phyloP scores from a whole-genome alignment of 2,797 vertebrate species.

The Sebastes steindachneri region DNA sequence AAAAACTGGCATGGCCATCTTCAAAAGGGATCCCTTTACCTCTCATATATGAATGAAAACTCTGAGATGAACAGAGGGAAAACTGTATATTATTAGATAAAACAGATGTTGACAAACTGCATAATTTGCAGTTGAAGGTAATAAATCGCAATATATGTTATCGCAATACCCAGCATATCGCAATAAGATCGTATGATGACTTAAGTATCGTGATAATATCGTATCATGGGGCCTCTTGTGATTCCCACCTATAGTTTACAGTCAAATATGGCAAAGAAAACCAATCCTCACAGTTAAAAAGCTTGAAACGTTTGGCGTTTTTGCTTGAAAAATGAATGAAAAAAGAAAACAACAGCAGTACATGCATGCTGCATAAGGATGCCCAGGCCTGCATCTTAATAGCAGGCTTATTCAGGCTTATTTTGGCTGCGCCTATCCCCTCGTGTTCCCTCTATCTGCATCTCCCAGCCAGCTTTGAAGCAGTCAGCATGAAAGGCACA shows the following conservation, averaged over 20 bases:
- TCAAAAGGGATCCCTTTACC: too few species aligned
- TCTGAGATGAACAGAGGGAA: too few species aligned
- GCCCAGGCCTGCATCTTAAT: not conserved
- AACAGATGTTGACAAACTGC: too few species aligned
- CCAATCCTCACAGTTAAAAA: not conserved
- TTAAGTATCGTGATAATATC: not conserved
- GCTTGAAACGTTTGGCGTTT: not conserved
- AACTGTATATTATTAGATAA: too few species aligned
- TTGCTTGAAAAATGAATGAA: not conserved
- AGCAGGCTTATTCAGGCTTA: not conserved
- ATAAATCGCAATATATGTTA: too few species aligned
- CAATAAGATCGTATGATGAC: too few species aligned
- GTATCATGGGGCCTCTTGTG: too few species aligned
- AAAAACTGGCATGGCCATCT: too few species aligned
- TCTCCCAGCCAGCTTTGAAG: conserved; percentile 59
- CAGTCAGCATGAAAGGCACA: conserved; percentile 47
- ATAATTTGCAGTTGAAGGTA: too few species aligned
- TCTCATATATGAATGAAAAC: too few species aligned
- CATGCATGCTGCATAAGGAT: not conserved
- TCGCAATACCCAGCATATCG: too few species aligned
- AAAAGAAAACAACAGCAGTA: not conserved
- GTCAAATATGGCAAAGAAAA: not conserved
- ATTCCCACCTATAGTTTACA: not conserved
- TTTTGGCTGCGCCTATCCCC: conserved; percentile 22
- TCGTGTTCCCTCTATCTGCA: conserved; percentile 42